Conservation (phyloP, 1,140 invertebrate species). For the Cyrtorhinus lividipennis region DNA sequence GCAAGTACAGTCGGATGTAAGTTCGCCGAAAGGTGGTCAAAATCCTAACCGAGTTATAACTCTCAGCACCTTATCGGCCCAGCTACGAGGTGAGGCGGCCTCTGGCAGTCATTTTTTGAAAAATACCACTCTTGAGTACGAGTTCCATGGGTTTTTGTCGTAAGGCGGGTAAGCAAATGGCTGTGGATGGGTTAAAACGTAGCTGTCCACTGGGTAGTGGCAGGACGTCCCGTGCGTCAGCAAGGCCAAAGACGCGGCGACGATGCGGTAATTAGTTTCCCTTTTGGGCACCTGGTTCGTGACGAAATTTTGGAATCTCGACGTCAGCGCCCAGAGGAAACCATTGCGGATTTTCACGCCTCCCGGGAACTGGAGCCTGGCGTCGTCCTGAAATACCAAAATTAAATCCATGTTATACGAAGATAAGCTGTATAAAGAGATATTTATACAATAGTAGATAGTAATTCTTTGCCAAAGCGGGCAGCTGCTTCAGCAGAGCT, state of each 20-base stretch:
- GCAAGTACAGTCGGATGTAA: too few species aligned
- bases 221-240: slow-evolving; percentile 22
- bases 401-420: too few species aligned
- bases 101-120: neutral
- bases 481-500: too few species aligned
- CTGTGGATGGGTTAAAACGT: neutral
- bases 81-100: neutral
- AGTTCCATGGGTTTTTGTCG: neutral
- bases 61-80: too few species aligned
- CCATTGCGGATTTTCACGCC: slow-evolving; percentile 24
- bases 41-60: too few species aligned
- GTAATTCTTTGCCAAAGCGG: too few species aligned
- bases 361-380: slow-evolving; percentile 23
- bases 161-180: neutral
- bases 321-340: slow-evolving; percentile 21
- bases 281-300: neutral
- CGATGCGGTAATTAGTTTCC: slow-evolving; percentile 23
- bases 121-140: neutral
- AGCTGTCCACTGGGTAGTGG: slow-evolving; percentile 13
- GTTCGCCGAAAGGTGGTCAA: too few species aligned
- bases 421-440: too few species aligned
- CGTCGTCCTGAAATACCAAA: slow-evolving; percentile 23
- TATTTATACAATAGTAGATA: too few species aligned
- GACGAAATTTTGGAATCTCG: slow-evolving; percentile 24
- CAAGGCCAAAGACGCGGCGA: slow-evolving; percentile 18